A percentile compares a stretch with the other conserved stretches of the same genome.
These are phyloP conservation scores for Pardalotus punctatus DNA, from an alignment of 2,113 vertebrate genomes.

Conservation along the genomic window DNA sequence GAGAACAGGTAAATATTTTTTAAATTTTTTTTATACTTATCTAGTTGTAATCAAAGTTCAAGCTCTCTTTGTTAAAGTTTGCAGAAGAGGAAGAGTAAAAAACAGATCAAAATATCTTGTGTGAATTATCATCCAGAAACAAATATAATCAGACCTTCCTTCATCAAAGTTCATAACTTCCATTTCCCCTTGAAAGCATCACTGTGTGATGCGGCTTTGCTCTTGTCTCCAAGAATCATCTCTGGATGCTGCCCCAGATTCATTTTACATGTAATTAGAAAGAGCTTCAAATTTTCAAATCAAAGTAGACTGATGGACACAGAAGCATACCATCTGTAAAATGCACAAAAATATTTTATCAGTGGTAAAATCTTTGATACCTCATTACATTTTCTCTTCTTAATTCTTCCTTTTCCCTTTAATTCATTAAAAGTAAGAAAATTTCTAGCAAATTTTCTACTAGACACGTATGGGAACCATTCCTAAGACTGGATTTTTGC, in stretches of 20 bases:
- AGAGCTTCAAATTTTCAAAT: neutral
- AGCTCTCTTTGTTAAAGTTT: neutral
- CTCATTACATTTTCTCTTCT: neutral
- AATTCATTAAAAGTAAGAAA: neutral
- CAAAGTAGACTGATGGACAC: neutral
- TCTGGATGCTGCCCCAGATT: neutral
- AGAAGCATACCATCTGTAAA: neutral
- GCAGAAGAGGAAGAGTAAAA: neutral
- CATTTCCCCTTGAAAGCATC: neutral
- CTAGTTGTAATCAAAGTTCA: neutral
- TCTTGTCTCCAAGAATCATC: neutral
- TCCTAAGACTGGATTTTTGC: neutral
- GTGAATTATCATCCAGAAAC: neutral
- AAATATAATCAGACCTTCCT: neutral
- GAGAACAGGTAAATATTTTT: neutral
- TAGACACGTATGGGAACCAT: neutral
- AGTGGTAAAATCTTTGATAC: neutral
- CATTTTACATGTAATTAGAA: neutral
- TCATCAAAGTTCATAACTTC: neutral
- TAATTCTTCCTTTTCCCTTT: neutral
- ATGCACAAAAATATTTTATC: neutral
- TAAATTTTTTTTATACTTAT: neutral
- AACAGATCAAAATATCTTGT: neutral
- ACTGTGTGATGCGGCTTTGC: neutral
- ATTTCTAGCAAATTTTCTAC: neutral